Conservation (phyloP, 2,797 vertebrate species). For the Sylvilagus floridanus region DNA sequence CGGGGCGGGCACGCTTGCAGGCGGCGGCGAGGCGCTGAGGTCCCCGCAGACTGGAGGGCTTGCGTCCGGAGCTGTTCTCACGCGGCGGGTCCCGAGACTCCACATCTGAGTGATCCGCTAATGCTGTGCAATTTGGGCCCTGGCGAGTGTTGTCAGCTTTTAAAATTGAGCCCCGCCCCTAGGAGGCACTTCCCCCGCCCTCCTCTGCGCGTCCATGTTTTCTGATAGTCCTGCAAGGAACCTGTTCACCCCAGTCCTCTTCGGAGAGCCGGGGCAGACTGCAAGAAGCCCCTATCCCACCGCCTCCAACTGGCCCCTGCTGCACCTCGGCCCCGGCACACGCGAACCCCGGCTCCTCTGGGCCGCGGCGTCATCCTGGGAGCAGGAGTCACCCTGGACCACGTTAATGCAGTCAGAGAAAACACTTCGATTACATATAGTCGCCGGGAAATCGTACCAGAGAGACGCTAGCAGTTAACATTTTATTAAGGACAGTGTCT, state of each 20-base stretch:
- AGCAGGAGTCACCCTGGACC: neutral
- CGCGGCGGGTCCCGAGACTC: too few relatives aligned
- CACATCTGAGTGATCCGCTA: neutral
- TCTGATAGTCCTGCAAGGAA: neutral
- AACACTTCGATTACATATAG: constrained; percentile 15
- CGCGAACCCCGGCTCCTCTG: too few relatives aligned
- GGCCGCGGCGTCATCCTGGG: neutral
- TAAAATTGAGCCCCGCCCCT: neutral
- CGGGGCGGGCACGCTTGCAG: neutral
- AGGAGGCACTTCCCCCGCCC: neutral
- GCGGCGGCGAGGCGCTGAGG: too few relatives aligned
- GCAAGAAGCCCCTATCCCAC: neutral
- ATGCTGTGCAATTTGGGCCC: neutral
- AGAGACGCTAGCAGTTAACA: neutral
- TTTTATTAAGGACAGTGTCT: neutral
- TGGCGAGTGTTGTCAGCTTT: too few relatives aligned
- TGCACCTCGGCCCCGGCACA: too few relatives aligned
- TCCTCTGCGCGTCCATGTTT: neutral
- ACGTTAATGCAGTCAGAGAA: neutral
- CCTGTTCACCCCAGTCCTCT: too few relatives aligned
- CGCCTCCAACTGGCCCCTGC: neutral
- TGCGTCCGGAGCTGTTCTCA: too few relatives aligned
- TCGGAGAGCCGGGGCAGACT: too few relatives aligned
- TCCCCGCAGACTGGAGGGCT: too few relatives aligned
- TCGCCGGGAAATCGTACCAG: too few relatives aligned